Conservation (phyloP, 2,113 vertebrate species). For the Bufo bufo region DNA sequence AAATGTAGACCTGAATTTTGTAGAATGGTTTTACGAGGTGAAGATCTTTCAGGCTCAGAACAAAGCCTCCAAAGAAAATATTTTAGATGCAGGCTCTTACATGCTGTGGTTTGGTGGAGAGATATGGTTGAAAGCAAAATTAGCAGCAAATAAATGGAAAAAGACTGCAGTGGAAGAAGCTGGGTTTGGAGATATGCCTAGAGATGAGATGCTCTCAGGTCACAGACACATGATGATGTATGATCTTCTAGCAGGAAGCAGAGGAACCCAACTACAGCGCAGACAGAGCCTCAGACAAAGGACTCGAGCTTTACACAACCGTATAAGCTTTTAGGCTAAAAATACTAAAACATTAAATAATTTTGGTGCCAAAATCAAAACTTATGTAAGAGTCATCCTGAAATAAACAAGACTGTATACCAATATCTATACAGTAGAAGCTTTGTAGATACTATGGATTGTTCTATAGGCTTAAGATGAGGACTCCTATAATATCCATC, state of each 20-base stretch:
- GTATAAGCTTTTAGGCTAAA: neutral
- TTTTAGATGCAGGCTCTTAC: neutral
- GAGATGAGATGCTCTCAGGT: neutral
- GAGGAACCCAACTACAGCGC: neutral
- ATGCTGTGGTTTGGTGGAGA: neutral
- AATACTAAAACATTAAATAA: neutral
- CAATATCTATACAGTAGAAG: too few relatives aligned
- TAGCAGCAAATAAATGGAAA: neutral
- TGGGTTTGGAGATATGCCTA: constrained; percentile 19
- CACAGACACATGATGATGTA: constrained; percentile 30
- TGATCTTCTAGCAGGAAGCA: constrained; percentile 13
- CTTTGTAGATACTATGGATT: too few relatives aligned
- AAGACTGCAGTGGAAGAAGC: neutral
- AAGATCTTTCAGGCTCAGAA: neutral
- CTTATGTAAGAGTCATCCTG: neutral
- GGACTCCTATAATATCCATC: neutral
- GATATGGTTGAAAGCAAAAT: constrained; percentile 1
- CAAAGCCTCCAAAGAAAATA: neutral
- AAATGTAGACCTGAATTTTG: neutral
- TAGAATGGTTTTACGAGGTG: neutral
- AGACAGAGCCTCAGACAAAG: neutral
- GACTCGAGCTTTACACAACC: neutral
- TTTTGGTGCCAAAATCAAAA: neutral
- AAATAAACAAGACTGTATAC: neutral
- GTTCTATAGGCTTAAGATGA: too few relatives aligned